Evolutionary conservation across 2,797 vertebrate genomes (phyloP).

Genomic region (Thamnophis elegans): DNA sequence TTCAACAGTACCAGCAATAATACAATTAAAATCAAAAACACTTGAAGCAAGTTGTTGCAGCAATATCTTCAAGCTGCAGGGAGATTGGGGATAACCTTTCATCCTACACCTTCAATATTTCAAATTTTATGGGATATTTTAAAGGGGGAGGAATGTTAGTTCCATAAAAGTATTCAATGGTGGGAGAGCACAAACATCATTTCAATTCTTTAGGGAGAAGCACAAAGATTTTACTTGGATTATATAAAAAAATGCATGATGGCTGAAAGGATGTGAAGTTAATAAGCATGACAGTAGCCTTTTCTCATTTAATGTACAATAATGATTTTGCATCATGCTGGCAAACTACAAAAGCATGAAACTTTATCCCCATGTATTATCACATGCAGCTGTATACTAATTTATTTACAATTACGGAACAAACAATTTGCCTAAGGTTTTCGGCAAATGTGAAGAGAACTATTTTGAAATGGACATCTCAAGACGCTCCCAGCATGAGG

Average conservation of each 20-base stretch:
- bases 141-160: constrained; percentile 40
- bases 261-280: constrained; percentile 40
- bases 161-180: constrained; percentile 36
- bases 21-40: background rate
- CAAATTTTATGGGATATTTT: constrained; percentile 43
- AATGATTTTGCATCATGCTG: constrained; percentile 28
- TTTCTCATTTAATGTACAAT: constrained; percentile 39
- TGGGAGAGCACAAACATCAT: constrained; percentile 48
- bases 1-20: constrained; percentile 19
- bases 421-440: background rate
- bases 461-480: constrained; percentile 13
- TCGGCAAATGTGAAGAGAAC: constrained; percentile 18
- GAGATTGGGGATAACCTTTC: constrained; percentile 2
- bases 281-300: constrained; percentile 52
- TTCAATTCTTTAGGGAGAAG: constrained; percentile 28
- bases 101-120: background rate
- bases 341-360: constrained; percentile 31
- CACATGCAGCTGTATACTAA: constrained; percentile 48
- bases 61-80: constrained; percentile 25
- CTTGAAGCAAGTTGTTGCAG: constrained; percentile 38
- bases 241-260: constrained; percentile 47
- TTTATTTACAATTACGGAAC: constrained; percentile 44
- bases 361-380: constrained; percentile 37
- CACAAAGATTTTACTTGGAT: constrained; percentile 47
- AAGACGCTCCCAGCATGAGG: constrained; percentile 39